phyloP scores from a whole-genome alignment of 2,888 invertebrate genomes.

The Hydrotaea diabolus region DNA sequence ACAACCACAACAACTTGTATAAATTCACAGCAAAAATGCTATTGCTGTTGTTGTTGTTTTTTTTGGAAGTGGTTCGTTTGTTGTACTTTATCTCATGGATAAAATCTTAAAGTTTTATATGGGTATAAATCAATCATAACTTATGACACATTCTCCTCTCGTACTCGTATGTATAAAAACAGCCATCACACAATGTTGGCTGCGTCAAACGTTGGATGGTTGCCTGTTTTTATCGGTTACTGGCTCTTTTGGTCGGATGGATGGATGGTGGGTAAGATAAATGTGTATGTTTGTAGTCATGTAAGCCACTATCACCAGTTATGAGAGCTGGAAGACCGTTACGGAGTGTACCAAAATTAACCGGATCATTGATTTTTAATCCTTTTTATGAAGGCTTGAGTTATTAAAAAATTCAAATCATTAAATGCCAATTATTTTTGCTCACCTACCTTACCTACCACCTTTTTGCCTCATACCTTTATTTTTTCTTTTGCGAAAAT shows the following conservation, averaged over 20 bases:
- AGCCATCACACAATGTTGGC: slow-evolving; percentile 33
- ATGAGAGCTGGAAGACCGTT: background rate
- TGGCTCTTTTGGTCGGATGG: too few species aligned
- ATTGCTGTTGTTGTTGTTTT: background rate
- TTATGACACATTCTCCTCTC: slow-evolving; percentile 60
- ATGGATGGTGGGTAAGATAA: slow-evolving; percentile 43
- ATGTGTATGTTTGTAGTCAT: slow-evolving; percentile 25
- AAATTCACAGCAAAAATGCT: slow-evolving; percentile 33
- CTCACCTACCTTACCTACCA: too few species aligned
- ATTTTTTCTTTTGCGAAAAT: too few species aligned
- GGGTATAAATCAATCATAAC: slow-evolving; percentile 67
- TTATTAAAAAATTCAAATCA: too few species aligned
- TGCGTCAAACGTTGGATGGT: slow-evolving; percentile 17
- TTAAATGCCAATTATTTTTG: too few species aligned
- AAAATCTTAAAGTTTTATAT: slow-evolving; percentile 65
- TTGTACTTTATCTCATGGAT: slow-evolving; percentile 53
- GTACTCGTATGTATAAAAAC: slow-evolving; percentile 34
- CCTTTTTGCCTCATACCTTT: too few species aligned
- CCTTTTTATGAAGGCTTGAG: too few species aligned
- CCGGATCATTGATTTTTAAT: too few species aligned
- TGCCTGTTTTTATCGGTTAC: too few species aligned
- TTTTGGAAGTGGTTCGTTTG: slow-evolving; percentile 44
- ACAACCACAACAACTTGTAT: background rate
- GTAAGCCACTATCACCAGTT: background rate
- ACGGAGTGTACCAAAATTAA: too few species aligned